These are phyloP conservation scores for Trematomus loennbergii DNA, from an alignment of 2,113 vertebrate genomes.

Conservation along the genomic window DNA sequence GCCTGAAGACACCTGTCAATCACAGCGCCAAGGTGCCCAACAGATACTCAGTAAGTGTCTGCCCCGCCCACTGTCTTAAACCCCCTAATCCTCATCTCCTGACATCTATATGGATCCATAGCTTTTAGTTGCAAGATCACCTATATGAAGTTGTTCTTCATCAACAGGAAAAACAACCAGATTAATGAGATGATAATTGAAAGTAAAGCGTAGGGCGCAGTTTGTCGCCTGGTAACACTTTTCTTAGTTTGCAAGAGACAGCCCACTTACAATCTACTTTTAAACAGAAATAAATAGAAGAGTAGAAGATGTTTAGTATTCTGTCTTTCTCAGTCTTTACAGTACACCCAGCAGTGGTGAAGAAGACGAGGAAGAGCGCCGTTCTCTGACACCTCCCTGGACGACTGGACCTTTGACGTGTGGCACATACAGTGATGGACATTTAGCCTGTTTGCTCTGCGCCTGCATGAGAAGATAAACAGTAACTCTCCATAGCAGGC, in stretches of 20 bases:
- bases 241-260: too few species aligned
- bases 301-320: background rate
- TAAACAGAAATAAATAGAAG: too few species aligned
- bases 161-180: too few species aligned
- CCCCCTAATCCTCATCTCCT: background rate
- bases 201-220: too few species aligned
- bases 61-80: background rate
- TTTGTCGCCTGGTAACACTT: too few species aligned
- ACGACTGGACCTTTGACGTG: background rate
- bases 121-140: background rate
- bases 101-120: background rate
- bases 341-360: conserved; percentile 84
- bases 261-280: too few species aligned
- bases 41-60: conserved; percentile 71
- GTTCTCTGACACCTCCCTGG: background rate
- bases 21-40: conserved; percentile 58
- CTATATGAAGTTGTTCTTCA: background rate
- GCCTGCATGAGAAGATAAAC: too few species aligned
- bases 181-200: too few species aligned
- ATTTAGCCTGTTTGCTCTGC: too few species aligned
- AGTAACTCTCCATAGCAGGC: too few species aligned
- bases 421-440: too few species aligned
- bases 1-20: conserved; percentile 21
- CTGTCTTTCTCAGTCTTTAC: conserved; percentile 62
- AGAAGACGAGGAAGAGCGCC: background rate